Conservation (phyloP, 2,797 vertebrate species). For the Aselliscus stoliczkanus region DNA sequence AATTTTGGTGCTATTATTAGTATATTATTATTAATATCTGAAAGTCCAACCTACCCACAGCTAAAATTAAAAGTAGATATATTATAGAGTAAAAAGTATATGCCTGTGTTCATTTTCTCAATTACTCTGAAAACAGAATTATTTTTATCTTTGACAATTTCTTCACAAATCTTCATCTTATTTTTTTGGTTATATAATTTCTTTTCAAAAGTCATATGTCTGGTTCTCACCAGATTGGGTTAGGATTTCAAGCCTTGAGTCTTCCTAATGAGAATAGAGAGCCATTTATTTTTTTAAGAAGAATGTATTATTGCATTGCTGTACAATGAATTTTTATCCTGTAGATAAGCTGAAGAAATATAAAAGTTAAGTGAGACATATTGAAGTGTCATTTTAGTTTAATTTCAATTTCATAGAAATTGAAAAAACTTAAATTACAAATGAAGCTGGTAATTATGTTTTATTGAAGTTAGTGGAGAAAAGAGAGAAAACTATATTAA, state of each 20-base stretch:
- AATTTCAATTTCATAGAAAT: conserved; percentile 30
- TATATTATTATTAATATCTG: neutral
- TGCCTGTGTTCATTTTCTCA: neutral
- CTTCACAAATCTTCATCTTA: neutral
- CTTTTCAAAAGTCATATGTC: neutral
- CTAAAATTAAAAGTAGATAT: neutral
- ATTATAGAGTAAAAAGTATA: neutral
- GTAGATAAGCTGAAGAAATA: conserved; percentile 30
- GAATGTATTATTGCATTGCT: neutral
- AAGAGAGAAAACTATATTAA: conserved; percentile 28
- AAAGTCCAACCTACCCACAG: neutral
- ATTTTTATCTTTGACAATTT: neutral
- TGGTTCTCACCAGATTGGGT: neutral
- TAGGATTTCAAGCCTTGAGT: neutral
- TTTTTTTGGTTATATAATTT: neutral
- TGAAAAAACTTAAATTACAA: neutral
- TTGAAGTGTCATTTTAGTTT: conserved; percentile 28
- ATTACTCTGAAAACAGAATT: neutral
- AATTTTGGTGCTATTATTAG: neutral
- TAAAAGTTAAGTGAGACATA: conserved; percentile 13
- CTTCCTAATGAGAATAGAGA: neutral
- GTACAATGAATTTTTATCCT: neutral
- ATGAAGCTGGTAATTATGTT: neutral
- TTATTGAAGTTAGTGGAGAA: neutral
- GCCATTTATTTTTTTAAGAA: neutral